These are phyloP conservation scores for Diabrotica undecimpunctata DNA, from an alignment of 1,140 invertebrate species.

Conservation along the genomic window DNA sequence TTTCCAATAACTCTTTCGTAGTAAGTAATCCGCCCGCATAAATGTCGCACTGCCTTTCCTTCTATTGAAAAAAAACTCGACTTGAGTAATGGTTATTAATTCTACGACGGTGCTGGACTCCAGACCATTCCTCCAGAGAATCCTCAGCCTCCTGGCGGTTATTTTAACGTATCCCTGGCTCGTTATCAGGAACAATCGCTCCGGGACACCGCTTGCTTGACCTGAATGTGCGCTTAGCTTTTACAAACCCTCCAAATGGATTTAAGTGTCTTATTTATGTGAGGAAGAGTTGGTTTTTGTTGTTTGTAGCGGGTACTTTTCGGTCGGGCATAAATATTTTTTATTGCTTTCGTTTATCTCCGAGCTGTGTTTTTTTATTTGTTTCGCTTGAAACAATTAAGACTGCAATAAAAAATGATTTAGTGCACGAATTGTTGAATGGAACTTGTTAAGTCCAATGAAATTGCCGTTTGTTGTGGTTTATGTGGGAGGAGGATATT, in stretches of 20 bases:
- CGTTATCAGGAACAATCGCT: constrained; percentile 41
- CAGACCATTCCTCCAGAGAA: constrained; percentile 26
- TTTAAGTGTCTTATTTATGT: constrained; percentile 24
- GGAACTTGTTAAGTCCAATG: no score
- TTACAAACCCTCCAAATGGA: constrained; percentile 27
- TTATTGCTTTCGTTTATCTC: not conserved
- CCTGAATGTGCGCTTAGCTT: constrained; percentile 33
- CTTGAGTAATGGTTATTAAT: constrained; percentile 40
- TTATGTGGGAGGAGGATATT: no score
- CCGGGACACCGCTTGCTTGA: constrained; percentile 39
- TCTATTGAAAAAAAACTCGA: constrained; percentile 12
- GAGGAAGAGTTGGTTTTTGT: constrained; percentile 11
- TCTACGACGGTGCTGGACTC: constrained; percentile 17
- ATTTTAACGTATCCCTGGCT: constrained; percentile 36
- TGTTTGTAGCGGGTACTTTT: constrained; percentile 6
- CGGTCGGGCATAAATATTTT: not conserved
- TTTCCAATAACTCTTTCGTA: no score
- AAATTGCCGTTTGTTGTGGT: no score
- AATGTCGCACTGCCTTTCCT: no score
- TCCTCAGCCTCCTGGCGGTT: constrained; percentile 34
- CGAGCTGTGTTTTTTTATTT: not conserved
- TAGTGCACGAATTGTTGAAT: no score
- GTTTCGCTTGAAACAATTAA: not conserved
- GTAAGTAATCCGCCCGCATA: no score
- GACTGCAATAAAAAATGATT: not conserved